Evolutionary conservation across 2,797 vertebrate species (phyloP).

Genomic region (Siniperca undulata): DNA sequence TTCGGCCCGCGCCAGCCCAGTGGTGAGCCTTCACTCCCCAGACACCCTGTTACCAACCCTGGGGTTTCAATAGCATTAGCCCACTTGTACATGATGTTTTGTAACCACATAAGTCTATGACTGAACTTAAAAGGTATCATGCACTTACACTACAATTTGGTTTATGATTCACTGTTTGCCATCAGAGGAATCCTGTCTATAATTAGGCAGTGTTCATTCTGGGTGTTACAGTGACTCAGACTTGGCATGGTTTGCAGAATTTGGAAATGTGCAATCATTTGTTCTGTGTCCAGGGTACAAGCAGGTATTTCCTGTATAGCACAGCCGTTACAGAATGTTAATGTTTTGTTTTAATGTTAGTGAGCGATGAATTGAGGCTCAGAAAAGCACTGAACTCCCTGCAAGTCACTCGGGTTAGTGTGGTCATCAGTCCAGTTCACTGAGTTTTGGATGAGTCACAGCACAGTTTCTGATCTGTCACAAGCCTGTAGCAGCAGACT

Average conservation of each 20-base stretch:
- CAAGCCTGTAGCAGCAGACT: neutral
- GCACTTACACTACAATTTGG: neutral
- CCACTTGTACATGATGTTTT: neutral
- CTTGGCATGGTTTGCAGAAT: neutral
- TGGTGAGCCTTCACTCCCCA: conserved; percentile 88
- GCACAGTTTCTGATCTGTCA: conserved; percentile 1
- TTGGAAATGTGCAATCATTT: neutral
- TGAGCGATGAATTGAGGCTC: neutral
- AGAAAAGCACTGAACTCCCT: neutral
- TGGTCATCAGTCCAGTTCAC: neutral
- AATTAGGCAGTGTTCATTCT: neutral
- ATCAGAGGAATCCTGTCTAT: neutral
- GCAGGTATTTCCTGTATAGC: conserved; percentile 29
- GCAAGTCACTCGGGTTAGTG: neutral
- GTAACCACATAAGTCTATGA: neutral
- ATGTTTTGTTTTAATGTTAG: neutral
- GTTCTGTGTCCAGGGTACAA: neutral
- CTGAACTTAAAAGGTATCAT: neutral
- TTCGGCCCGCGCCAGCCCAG: conserved; percentile 94
- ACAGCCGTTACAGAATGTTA: neutral
- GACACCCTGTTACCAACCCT: neutral
- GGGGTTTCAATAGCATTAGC: neutral
- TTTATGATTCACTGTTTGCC: neutral
- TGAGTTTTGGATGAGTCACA: neutral
- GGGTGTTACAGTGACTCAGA: neutral